Evolutionary conservation across 2,797 vertebrate genomes (phyloP).

Genomic region (Chaetodon trifasciatus): DNA sequence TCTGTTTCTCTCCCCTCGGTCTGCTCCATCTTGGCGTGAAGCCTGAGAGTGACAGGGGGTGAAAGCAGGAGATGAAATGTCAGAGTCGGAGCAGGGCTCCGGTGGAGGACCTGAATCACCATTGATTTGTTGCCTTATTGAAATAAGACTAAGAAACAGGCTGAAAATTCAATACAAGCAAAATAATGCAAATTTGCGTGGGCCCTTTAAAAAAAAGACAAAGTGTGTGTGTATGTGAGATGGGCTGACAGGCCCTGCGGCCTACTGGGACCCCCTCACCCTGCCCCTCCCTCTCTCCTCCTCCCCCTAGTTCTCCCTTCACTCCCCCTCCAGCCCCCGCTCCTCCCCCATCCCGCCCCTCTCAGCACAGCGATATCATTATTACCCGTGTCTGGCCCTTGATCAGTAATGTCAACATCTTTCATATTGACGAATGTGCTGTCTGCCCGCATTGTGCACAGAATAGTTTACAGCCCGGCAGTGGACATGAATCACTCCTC

Average conservation of each 20-base stretch:
- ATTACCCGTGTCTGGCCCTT: slow-evolving; percentile 97
- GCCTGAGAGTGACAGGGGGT: slow-evolving; percentile 76
- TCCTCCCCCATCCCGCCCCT: slow-evolving; percentile 76
- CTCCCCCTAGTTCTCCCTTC: slow-evolving; percentile 67
- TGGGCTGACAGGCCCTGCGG: slow-evolving; percentile 84
- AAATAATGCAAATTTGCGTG: slow-evolving; percentile 86
- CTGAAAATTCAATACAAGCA: slow-evolving; percentile 82
- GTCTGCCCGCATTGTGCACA: slow-evolving; percentile 97
- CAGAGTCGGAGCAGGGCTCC: slow-evolving; percentile 73
- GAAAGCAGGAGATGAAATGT: slow-evolving; percentile 82
- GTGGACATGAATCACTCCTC: slow-evolving; percentile 99
- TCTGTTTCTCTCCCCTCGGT: slow-evolving; percentile 43
- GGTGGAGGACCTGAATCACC: slow-evolving; percentile 75
- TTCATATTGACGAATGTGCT: slow-evolving; percentile 99
- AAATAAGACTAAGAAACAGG: slow-evolving; percentile 84
- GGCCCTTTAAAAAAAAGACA: slow-evolving; percentile 55
- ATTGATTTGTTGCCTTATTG: slow-evolving; percentile 87
- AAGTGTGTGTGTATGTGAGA: slow-evolving; percentile 51
- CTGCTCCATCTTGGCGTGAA: slow-evolving; percentile 62
- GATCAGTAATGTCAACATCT: slow-evolving; percentile 99
- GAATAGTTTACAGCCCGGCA: slow-evolving; percentile 99
- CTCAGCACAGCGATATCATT: slow-evolving; percentile 93
- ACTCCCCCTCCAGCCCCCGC: slow-evolving; percentile 65
- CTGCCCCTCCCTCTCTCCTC: slow-evolving; percentile 44
- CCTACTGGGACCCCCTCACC: slow-evolving; percentile 78